Evolutionary conservation across 2,797 vertebrate genomes (phyloP).

Genomic region (Orestias chungarensis): DNA sequence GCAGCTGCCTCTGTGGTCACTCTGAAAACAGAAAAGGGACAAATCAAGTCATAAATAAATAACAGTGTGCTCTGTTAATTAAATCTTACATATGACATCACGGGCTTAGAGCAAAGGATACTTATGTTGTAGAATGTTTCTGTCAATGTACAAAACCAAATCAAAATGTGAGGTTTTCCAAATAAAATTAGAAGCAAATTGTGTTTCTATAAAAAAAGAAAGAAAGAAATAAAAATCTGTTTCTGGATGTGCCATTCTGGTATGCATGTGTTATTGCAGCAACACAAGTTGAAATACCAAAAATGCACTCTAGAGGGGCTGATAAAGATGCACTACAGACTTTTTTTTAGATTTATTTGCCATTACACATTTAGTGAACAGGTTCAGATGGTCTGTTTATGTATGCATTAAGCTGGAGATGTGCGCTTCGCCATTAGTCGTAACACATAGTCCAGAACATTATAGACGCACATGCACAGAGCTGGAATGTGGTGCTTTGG

Average conservation of each 20-base stretch:
- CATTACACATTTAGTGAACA: too few species aligned
- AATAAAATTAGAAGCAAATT: background rate
- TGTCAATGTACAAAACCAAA: background rate
- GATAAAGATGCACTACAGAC: background rate
- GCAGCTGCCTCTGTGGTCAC: background rate
- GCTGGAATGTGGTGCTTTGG: constrained; percentile 66
- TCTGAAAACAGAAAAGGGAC: background rate
- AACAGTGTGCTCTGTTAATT: too few species aligned
- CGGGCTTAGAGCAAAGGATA: background rate
- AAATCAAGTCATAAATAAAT: background rate
- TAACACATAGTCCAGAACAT: constrained; percentile 19
- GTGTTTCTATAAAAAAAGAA: background rate
- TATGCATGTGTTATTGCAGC: background rate
- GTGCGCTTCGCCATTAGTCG: constrained; percentile 29
- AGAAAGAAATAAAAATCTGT: background rate
- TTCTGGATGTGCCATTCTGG: background rate
- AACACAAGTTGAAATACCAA: background rate
- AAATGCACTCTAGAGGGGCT: background rate
- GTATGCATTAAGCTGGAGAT: too few species aligned
- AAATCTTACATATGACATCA: too few species aligned
- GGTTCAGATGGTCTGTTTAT: background rate
- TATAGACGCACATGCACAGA: background rate
- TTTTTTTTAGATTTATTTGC: background rate
- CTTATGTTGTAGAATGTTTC: background rate
- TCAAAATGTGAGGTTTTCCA: background rate